A percentile compares a stretch with the other conserved stretches of the same genome.
Conservation (phyloP, 2,113 vertebrate species). For the Chauna torquata region DNA sequence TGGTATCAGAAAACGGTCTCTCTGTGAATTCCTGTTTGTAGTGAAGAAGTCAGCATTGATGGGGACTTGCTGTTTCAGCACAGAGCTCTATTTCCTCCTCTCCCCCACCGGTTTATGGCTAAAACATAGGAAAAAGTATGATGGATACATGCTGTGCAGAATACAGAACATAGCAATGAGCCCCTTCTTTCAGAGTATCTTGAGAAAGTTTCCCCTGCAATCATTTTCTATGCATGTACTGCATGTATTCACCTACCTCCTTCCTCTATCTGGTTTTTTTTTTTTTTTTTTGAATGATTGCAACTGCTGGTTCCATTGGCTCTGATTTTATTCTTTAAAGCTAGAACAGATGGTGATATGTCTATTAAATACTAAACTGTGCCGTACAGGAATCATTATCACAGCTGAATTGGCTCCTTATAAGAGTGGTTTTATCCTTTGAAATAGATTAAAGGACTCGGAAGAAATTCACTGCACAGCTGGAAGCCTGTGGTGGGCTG, state of each 20-base stretch:
- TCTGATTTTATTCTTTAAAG: conserved; percentile 53
- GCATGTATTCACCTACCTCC: neutral
- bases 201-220: neutral
- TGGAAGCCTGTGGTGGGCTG: neutral
- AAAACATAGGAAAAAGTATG: neutral
- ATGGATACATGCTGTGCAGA: neutral
- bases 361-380: conserved; percentile 50
- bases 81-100: neutral
- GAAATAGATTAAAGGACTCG: neutral
- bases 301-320: neutral
- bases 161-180: neutral
- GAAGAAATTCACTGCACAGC: neutral
- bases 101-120: neutral
- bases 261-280: neutral
- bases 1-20: neutral
- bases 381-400: conserved; percentile 6
- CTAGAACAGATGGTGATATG: conserved; percentile 48
- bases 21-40: neutral
- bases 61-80: neutral
- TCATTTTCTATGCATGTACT: neutral
- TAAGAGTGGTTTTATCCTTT: neutral
- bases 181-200: neutral
- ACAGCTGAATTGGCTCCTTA: conserved; percentile 6
- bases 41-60: neutral
- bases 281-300: neutral